Percentiles rank a stretch among this genome's conserved stretches.
Evolutionary conservation across 2,797 vertebrate species (phyloP).

Genomic region (Staurois parvus): DNA sequence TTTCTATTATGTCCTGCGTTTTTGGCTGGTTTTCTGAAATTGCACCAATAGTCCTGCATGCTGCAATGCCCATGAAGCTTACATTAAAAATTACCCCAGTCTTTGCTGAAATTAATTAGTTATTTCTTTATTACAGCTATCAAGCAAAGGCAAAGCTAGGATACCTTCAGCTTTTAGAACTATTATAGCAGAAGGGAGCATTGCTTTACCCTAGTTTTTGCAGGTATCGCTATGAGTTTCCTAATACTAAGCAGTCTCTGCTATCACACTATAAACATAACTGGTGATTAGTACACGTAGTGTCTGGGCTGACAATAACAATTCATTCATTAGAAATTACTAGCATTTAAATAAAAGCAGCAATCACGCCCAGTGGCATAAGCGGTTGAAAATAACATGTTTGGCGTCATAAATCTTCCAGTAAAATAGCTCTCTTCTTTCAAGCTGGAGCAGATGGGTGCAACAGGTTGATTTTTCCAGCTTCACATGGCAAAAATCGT

Average conservation of each 20-base stretch:
- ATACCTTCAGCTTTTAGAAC: not conserved
- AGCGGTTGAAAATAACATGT: conserved; percentile 19
- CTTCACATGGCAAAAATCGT: conserved; percentile 36
- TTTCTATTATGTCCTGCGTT: no score
- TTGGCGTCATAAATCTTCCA: conserved; percentile 35
- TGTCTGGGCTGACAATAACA: not conserved
- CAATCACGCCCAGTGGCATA: not conserved
- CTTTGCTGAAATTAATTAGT: no score
- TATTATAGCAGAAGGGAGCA: not conserved
- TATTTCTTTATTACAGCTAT: no score
- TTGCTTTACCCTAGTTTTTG: not conserved
- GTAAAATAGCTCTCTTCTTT: conserved; percentile 20
- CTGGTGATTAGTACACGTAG: not conserved
- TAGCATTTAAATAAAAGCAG: conserved; percentile 9
- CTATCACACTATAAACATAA: not conserved
- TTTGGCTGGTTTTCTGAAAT: no score
- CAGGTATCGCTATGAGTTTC: not conserved
- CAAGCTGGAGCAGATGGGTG: conserved; percentile 54
- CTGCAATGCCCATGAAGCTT: no score
- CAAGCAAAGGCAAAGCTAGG: no score
- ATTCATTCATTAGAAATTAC: conserved; percentile 45
- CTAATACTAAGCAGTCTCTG: not conserved
- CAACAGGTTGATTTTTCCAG: conserved; percentile 58
- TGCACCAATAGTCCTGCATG: no score
- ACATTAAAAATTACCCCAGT: no score